Evolutionary conservation across 2,888 invertebrate species (phyloP).

Genomic region (Sceliomorpha sp.): DNA sequence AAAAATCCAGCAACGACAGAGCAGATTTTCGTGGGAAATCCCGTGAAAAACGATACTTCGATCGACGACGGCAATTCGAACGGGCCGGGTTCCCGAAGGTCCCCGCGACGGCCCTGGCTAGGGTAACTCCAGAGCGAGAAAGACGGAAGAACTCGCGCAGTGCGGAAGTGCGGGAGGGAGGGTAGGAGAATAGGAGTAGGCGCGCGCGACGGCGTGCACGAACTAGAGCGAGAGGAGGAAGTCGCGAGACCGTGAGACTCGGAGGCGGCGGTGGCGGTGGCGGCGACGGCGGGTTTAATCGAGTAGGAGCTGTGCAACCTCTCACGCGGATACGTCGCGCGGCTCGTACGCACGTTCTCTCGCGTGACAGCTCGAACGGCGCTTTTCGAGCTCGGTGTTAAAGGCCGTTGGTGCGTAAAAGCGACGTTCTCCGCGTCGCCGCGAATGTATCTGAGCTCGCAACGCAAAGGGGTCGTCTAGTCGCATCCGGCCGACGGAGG

Average conservation of each 20-base stretch:
- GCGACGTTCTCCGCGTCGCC: neutral
- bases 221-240: constrained; percentile 21
- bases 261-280: too few species aligned
- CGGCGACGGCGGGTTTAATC: constrained; percentile 31
- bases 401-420: neutral
- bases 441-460: neutral
- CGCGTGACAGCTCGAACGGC: constrained; percentile 9
- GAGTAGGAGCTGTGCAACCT: constrained; percentile 40
- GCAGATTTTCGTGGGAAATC: too few species aligned
- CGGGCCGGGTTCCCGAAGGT: too few species aligned
- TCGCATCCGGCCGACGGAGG: neutral
- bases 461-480: neutral
- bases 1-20: too few species aligned
- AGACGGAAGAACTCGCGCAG: constrained; percentile 7
- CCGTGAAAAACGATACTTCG: too few species aligned
- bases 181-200: constrained; percentile 22
- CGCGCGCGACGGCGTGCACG: constrained; percentile 14
- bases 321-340: constrained; percentile 41
- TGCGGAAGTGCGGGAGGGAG: constrained; percentile 15
- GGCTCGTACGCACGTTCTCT: constrained; percentile 27
- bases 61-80: too few species aligned
- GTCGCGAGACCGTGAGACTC: constrained; percentile 10
- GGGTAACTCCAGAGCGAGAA: neutral
- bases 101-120: constrained; percentile 7
- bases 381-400: neutral